Evolutionary conservation across 2,888 invertebrate genomes (phyloP), one percentile per base, ranked within the genome.

Genomic region (Atethmia centrago): DNA sequence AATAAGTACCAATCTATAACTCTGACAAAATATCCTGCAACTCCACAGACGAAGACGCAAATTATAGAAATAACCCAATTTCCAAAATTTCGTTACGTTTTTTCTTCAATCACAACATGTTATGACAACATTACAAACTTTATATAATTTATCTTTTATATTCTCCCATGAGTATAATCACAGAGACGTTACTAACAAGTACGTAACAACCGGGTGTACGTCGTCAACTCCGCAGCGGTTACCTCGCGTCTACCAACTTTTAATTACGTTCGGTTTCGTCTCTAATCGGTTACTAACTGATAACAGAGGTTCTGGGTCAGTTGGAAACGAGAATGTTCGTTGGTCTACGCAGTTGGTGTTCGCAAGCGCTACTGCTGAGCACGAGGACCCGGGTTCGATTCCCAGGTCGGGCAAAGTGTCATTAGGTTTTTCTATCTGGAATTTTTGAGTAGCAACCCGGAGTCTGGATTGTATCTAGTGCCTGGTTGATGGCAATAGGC

Each of bases 201-300:
- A 45, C 16, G 31, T 21, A 62, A 53, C 53, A 53, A 71, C 56
- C 61, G n/a, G 28, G 16, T 55, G 10, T 42, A 53, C 65, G 61
- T 81, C 62, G 62, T 21, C 58, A 68, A 62, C 73, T 61, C 31
- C 42, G 51, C 0, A 12, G 65, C 47, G 53, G 55, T 42, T 25
- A 58, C 77, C 51, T 31, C 19, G 58, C 62, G 58, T 58, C 71
- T 42, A 67, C n/a, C 42, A 69, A 81, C 71, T 86, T 85, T 67
- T 76, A 84, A 86, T 79, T 67, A 72, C 72, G 64, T 77, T 77
- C 59, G 75, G 77, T 72, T 82, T 67, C 40, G 49, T 40, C 55
- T 56, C 53, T 86, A 84, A 85, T 82, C 65, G 74, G 31, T 78
- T 69, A 61, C 71, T 78, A 64, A 80, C 70, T 79, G 82, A 72